Conservation (phyloP, 2,113 vertebrate genomes). For the Salvelinus alpinus region DNA sequence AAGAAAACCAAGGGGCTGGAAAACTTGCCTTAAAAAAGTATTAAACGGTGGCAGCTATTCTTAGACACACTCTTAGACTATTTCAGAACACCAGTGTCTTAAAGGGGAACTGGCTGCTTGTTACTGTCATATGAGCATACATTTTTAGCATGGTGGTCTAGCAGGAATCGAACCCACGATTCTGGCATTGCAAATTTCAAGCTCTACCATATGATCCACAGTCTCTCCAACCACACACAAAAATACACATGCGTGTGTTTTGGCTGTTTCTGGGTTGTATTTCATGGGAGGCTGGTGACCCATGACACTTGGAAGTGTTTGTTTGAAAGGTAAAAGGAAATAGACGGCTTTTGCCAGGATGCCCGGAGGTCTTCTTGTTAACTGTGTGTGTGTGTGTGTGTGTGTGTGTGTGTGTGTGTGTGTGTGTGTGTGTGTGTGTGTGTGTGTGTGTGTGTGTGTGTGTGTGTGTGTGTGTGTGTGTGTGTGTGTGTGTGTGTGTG, state of each 20-base stretch:
- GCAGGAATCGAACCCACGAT: no score
- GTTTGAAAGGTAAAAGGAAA: constrained; percentile 21
- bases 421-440: no score
- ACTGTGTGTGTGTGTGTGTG: not conserved
- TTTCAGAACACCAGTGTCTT: constrained; percentile 34
- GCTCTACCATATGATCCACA: no score
- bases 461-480: no score
- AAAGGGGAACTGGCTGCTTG: constrained; percentile 14
- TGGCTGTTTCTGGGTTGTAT: constrained; percentile 12
- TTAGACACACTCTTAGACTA: constrained; percentile 45
- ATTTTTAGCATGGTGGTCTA: not conserved
- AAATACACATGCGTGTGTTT: not conserved
- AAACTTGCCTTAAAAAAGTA: constrained; percentile 53
- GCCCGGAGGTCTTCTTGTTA: not conserved
- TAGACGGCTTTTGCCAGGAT: not conserved
- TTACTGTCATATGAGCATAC: not conserved
- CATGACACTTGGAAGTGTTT: constrained; percentile 4
- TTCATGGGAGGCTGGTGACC: constrained; percentile 4
- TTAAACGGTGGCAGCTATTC: constrained; percentile 56
- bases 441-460: no score
- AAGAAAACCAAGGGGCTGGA: constrained; percentile 50
- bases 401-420: no score
- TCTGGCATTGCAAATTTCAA: no score
- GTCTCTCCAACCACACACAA: not conserved
- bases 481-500: no score